Evolutionary conservation across 2,888 invertebrate species (phyloP).

Genomic region (Julus scandinavius): DNA sequence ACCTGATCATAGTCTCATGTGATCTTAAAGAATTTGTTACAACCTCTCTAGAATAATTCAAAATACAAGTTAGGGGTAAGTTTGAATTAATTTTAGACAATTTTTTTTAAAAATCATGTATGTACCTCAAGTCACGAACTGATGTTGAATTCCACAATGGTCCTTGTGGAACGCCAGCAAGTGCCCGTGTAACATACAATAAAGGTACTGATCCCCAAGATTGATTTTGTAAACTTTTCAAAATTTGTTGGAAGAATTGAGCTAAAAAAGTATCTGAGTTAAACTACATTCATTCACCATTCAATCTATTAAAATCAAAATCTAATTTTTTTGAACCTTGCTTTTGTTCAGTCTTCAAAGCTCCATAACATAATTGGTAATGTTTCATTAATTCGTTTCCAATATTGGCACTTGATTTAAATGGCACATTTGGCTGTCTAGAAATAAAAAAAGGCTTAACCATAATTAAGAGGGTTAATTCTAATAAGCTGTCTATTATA

Average conservation of each 20-base stretch:
- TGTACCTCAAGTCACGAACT: constrained; percentile 41
- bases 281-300: neutral
- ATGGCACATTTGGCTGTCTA: neutral
- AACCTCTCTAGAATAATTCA: constrained; percentile 45
- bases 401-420: neutral
- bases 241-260: constrained; percentile 10
- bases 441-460: neutral
- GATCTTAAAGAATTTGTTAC: constrained; percentile 24
- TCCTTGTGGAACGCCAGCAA: constrained; percentile 19
- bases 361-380: constrained; percentile 30
- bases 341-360: constrained; percentile 17
- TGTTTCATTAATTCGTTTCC: constrained; percentile 1
- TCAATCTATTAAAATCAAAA: neutral
- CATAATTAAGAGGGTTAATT: neutral
- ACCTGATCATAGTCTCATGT: constrained; percentile 49
- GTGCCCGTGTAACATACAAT: constrained; percentile 23
- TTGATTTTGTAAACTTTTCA: neutral
- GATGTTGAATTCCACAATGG: constrained; percentile 49
- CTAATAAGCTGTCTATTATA: neutral
- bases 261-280: neutral
- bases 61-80: neutral
- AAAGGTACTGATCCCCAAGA: constrained; percentile 54
- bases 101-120: neutral
- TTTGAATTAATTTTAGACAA: neutral
- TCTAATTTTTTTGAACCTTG: neutral